These are phyloP conservation scores for Tetramorium alpestre DNA, from an alignment of 1,140 invertebrate species.

Conservation along the genomic window DNA sequence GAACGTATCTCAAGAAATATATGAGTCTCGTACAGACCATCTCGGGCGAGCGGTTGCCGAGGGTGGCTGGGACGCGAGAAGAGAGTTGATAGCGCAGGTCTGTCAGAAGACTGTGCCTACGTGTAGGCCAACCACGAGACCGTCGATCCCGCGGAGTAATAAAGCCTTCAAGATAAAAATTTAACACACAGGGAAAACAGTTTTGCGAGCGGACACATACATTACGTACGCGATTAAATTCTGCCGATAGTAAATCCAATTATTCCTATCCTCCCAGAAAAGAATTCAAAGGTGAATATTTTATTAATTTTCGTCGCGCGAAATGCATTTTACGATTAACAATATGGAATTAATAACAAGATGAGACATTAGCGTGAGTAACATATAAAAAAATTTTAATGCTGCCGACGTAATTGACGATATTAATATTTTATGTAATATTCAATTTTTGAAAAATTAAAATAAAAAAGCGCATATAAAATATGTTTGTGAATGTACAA, in stretches of 20 bases:
- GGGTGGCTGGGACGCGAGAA: background rate
- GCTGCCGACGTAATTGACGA: background rate
- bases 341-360: background rate
- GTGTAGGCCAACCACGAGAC: conserved; percentile 41
- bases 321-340: conserved; percentile 6
- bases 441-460: background rate
- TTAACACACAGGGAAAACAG: background rate
- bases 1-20: conserved; percentile 60
- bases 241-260: background rate
- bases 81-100: background rate
- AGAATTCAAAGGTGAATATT: conserved; percentile 23
- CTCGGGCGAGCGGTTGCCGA: conserved; percentile 10
- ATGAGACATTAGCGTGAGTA: too few species aligned
- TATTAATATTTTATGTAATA: background rate
- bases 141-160: conserved; percentile 25
- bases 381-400: background rate
- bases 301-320: background rate
- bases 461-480: background rate
- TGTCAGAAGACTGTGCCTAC: conserved; percentile 45
- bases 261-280: background rate
- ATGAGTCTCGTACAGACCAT: conserved; percentile 46
- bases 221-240: conserved; percentile 19
- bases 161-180: conserved; percentile 5
- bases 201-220: background rate
- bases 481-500: background rate